Base-by-base conservation (phyloP, 2,888 invertebrate species). In the Lasioglossum figueresi region DNA sequence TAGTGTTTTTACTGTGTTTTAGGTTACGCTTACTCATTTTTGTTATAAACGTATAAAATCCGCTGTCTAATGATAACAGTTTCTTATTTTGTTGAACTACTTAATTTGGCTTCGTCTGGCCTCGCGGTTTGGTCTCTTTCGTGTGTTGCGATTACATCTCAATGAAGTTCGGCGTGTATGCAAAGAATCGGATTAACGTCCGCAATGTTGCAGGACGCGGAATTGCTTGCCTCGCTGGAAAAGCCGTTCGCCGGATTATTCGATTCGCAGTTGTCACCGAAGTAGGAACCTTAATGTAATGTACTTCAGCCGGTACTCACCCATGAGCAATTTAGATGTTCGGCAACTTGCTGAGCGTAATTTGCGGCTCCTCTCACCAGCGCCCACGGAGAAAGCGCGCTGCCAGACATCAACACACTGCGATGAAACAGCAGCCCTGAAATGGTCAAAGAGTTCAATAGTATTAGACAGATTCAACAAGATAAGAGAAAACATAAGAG, bases 401-500 rank as follows among this genome's bases (percentile, higher is more conserved):
- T 98, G 19, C 99, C 99, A 71, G 98, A 98, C 98, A 98, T 98
- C 87, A 98, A 96, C 83, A 98, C 97, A 59, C 98, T 98, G 89
- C 98, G 97, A 95, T 98, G 98, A 95, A 99, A 99, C 76, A 98
- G 96, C 68, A 98, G 96, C 92, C 98, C 98, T 98, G 96, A 6
- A 96, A 96, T 89, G 93, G 86, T 79, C 76, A 37, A 68, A 83
- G 66, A 77, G 74, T 72, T 59, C 59, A 16, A 27, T n/a, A n/a
- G 56, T 0, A 56, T 59, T 14, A 27, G 27, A 59, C 14, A 27
- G 27, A 27, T 27, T 59, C 27, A n/a, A 72, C 4, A 0, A 48
- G 48, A 48, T 2, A n/a, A n/a, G n/a, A n/a, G n/a, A n/a, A n/a
- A n/a, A n/a, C n/a, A n/a, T n/a, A n/a, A n/a, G n/a, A n/a, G n/a